A percentile compares a stretch with the other conserved stretches of the same genome.
Conservation (phyloP, 2,888 invertebrate species). For the Apeira syringaria region DNA sequence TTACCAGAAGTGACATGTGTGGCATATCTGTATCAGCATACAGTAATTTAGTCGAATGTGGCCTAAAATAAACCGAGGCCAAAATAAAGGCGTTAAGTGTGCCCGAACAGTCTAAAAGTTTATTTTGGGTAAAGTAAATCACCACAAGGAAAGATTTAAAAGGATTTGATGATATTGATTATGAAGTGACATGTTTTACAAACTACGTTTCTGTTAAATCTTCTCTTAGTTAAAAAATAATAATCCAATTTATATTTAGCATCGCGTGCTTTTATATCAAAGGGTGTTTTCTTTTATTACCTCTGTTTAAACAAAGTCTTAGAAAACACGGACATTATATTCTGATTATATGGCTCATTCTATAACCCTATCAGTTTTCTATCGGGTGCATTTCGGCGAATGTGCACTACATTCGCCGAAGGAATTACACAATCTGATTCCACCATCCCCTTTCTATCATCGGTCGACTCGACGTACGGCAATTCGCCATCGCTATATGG, state of each 20-base stretch:
- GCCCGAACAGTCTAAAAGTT: conserved; percentile 1
- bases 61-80: conserved; percentile 6
- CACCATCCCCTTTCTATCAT: too few relatives aligned
- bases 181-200: conserved; percentile 6
- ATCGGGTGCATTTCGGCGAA: too few relatives aligned
- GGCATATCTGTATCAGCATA: conserved; percentile 3
- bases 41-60: conserved; percentile 15
- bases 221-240: background rate
- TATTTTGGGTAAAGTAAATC: conserved; percentile 6
- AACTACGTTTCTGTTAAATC: background rate
- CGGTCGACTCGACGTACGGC: too few relatives aligned
- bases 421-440: too few relatives aligned
- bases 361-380: too few relatives aligned
- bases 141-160: conserved; percentile 12
- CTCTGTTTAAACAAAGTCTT: too few relatives aligned
- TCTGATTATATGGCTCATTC: too few relatives aligned
- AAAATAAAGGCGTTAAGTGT: background rate
- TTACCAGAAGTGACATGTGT: conserved; percentile 4
- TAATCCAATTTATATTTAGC: background rate
- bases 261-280: background rate
- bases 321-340: too few relatives aligned
- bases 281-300: too few relatives aligned
- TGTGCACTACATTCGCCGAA: too few relatives aligned
- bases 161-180: conserved; percentile 8
- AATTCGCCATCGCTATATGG: too few relatives aligned